Evolutionary conservation across 2,888 invertebrate genomes (phyloP).

Genomic region (Archips xylosteana): DNA sequence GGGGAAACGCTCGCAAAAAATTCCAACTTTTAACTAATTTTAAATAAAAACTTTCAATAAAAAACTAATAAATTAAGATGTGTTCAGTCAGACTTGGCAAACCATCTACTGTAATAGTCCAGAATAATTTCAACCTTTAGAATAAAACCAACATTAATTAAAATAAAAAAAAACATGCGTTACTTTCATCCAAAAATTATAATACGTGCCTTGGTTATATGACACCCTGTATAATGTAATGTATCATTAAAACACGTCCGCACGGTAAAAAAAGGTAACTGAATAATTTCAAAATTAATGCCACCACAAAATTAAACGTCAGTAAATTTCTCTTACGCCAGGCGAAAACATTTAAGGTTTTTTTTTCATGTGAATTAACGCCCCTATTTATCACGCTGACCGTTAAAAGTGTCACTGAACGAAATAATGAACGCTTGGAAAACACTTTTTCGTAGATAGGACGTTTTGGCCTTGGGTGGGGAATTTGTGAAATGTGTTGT

Average conservation of each 20-base stretch:
- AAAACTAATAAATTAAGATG: too few species aligned
- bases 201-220: not conserved
- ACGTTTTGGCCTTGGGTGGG: slow-evolving; percentile 5
- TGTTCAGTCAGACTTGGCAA: too few species aligned
- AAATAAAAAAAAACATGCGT: too few species aligned
- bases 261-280: slow-evolving; percentile 6
- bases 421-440: slow-evolving; percentile 37
- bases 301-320: slow-evolving; percentile 17
- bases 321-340: slow-evolving; percentile 22
- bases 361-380: slow-evolving; percentile 39
- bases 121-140: too few species aligned
- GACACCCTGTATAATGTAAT: not conserved
- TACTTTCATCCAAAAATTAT: too few species aligned
- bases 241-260: not conserved
- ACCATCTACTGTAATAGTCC: too few species aligned
- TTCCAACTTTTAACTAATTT: too few species aligned
- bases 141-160: too few species aligned
- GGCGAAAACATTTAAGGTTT: slow-evolving; percentile 30
- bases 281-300: slow-evolving; percentile 22
- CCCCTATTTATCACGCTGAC: slow-evolving; percentile 35
- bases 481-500: not conserved
- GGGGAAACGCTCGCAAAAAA: too few species aligned
- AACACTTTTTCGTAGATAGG: slow-evolving; percentile 22
- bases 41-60: too few species aligned
- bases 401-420: slow-evolving; percentile 38